Evolutionary conservation across 2,113 vertebrate species (phyloP), one percentile per base, ranked within the genome.

Genomic region (Colistium nudipinnis): DNA sequence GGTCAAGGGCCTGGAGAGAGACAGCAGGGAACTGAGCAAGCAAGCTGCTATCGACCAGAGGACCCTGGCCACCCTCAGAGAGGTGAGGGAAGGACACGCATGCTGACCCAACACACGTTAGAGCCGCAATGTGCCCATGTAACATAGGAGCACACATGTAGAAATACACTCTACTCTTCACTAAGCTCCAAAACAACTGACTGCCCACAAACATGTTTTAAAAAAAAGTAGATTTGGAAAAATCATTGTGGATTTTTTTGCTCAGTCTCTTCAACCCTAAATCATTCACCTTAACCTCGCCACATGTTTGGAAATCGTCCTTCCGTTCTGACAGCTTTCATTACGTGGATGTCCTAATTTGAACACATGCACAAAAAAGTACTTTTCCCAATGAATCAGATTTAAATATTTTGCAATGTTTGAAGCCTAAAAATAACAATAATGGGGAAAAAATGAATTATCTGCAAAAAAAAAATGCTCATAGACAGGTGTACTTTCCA

Each of bases 11-110:
- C 91, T 97, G 74, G 96, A 98, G 89, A 94, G 92, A 77, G 95
- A 96, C 69, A 96, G 95, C 84, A 94, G 95, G 88, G 95, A 98
- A 80, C 93, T 98, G 79, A 85, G 90, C 81, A 95, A 98, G 81
- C 96, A 97, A 80, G 88, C 94, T 72, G 95, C 95, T 56, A 94
- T 98, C 62, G 94, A 97, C 87, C 95, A 95, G 30, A 93, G 90
- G 90, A 97, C 95, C 4, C 91, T 98, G 78, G 89, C 90, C 24
- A 95, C 95, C 0, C 86, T 98, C 63, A 91, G 97, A 87, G 95
- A 98, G 95, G 97, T 98, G 91, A 92, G 75, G 12, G 19, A 27
- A 30, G 12, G 12, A 17, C 13, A 19, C 43, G 38, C 47, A 38
- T 22, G 65, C 44, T 47, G 61, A 43, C 41, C 0, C n/a, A n/a